These are phyloP conservation scores for Phoxinus phoxinus DNA, from an alignment of 2,113 vertebrate species.

Conservation along the genomic window DNA sequence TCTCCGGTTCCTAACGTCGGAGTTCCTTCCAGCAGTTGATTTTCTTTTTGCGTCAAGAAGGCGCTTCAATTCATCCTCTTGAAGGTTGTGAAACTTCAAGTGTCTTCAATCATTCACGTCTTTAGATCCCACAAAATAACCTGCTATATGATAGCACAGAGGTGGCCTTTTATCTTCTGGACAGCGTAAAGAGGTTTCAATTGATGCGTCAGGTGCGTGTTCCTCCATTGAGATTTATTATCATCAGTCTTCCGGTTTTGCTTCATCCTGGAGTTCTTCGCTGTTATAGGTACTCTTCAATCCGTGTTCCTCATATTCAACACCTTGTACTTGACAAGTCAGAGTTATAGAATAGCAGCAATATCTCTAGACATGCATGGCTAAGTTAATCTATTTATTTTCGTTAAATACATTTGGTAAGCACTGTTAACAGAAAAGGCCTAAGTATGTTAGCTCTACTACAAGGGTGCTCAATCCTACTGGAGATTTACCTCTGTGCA, in stretches of 20 bases:
- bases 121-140: not conserved
- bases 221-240: not conserved
- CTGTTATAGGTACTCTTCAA: constrained; percentile 1
- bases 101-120: not conserved
- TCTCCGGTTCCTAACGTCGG: not conserved
- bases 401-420: not conserved
- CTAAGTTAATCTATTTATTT: not conserved
- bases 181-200: not conserved
- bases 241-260: not conserved
- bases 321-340: not conserved
- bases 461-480: constrained; percentile 14
- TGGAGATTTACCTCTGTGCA: not conserved
- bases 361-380: constrained; percentile 2
- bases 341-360: not conserved
- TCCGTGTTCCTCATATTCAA: not conserved
- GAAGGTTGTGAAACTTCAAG: not conserved
- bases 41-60: not conserved
- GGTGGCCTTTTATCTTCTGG: not conserved
- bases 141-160: not conserved
- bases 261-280: not conserved
- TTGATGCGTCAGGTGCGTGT: not conserved
- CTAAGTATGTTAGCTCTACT: not conserved
- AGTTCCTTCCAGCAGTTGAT: not conserved
- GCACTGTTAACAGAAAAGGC: not conserved
- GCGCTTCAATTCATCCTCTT: not conserved